Conservation (phyloP, 2,797 vertebrate species). For the Acropternis orthonyx region DNA sequence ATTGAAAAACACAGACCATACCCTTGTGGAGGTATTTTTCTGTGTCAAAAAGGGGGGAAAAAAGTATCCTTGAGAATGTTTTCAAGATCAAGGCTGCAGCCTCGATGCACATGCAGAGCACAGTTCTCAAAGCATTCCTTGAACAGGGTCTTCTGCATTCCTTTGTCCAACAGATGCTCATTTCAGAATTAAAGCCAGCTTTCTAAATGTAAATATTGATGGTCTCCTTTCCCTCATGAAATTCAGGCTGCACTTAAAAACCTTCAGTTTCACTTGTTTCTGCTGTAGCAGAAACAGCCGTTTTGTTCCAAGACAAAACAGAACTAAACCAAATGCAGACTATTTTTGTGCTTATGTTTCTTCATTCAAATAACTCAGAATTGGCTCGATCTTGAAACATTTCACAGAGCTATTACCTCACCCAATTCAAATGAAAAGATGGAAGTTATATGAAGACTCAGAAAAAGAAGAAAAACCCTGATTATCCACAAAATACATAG, state of each 20-base stretch:
- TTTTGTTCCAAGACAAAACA: background rate
- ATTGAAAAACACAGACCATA: background rate
- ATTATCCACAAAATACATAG: background rate
- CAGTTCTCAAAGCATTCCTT: background rate
- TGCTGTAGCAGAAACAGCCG: background rate
- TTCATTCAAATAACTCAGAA: background rate
- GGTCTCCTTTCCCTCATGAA: background rate
- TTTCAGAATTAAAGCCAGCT: slow-evolving; percentile 7
- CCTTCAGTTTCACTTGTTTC: background rate
- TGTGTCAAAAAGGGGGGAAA: background rate
- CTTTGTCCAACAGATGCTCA: background rate
- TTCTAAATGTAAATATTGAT: background rate
- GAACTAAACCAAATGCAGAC: background rate
- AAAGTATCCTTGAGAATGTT: background rate
- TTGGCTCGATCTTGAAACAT: background rate
- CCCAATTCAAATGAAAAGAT: background rate
- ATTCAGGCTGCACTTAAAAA: background rate
- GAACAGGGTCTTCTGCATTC: background rate
- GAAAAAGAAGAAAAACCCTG: background rate
- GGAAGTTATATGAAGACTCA: background rate
- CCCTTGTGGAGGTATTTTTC: background rate
- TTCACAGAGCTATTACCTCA: background rate
- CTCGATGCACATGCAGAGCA: background rate
- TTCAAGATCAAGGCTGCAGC: background rate
- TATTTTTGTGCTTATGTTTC: background rate